A percentile compares a stretch with the other conserved stretches of the same genome.
These are phyloP conservation scores for Huso huso DNA, from an alignment of 2,797 vertebrate genomes.

Conservation along the genomic window DNA sequence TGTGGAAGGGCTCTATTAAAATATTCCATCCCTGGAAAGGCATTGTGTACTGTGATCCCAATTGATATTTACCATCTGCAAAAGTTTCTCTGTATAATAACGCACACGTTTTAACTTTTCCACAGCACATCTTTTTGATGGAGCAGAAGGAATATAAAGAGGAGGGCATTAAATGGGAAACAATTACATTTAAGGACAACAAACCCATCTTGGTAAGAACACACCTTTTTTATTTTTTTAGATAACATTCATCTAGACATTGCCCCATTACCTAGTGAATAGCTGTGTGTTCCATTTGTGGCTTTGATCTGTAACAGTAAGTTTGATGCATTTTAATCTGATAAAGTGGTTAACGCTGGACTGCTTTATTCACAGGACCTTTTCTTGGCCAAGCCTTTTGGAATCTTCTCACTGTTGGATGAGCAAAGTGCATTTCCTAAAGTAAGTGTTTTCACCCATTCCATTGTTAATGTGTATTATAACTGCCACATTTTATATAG, in stretches of 20 bases:
- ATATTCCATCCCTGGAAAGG: too few species aligned
- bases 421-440: conserved; percentile 65
- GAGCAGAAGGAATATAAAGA: conserved; percentile 58
- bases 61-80: too few species aligned
- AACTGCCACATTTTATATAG: neutral
- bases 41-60: too few species aligned
- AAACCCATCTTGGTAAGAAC: conserved; percentile 54
- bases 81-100: too few species aligned
- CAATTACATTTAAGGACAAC: conserved; percentile 56
- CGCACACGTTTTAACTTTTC: neutral
- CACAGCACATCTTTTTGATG: conserved; percentile 63
- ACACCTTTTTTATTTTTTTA: neutral
- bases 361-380: conserved; percentile 43
- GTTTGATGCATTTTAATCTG: too few species aligned
- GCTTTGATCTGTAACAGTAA: too few species aligned
- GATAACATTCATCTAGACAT: too few species aligned
- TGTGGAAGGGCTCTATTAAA: too few species aligned
- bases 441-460: conserved; percentile 28
- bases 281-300: too few species aligned
- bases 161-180: conserved; percentile 53
- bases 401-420: conserved; percentile 60
- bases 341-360: too few species aligned
- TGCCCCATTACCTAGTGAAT: too few species aligned
- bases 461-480: neutral
- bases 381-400: conserved; percentile 56